A percentile compares a stretch with the other conserved stretches of the same genome.
Conservation (phyloP, 2,113 vertebrate species). For the Aegotheles bennettii region DNA sequence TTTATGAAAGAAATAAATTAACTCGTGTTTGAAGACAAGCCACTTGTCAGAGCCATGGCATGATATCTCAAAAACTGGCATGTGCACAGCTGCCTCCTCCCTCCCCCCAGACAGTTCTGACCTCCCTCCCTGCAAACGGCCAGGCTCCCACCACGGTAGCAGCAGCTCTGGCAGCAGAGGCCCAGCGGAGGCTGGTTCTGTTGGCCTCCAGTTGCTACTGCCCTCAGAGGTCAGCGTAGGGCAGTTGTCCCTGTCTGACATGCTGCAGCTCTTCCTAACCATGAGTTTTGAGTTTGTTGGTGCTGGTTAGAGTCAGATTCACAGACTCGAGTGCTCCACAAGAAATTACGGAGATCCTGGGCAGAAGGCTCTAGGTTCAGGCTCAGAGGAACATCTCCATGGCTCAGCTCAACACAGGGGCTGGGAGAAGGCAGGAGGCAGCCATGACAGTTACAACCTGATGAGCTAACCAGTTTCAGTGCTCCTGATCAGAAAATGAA, state of each 20-base stretch:
- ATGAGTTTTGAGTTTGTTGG: not conserved
- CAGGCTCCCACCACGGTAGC: fast-evolving
- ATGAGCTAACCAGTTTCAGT: not conserved
- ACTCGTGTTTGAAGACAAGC: not conserved
- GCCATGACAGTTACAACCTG: fast-evolving
- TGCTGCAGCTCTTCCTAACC: not conserved
- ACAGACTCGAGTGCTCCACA: fast-evolving
- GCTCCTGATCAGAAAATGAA: not conserved
- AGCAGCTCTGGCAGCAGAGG: not conserved
- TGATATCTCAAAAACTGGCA: not conserved
- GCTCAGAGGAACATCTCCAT: not conserved
- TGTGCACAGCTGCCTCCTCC: fast-evolving
- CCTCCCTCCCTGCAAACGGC: not conserved
- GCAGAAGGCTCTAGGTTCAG: not conserved
- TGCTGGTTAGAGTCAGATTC: not conserved
- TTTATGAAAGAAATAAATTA: not conserved
- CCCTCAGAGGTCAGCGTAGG: not conserved
- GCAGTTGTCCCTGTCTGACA: not conserved
- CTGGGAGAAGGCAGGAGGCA: not conserved
- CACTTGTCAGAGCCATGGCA: not conserved
- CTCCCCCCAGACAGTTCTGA: not conserved
- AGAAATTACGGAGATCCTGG: not conserved
- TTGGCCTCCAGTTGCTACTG: not conserved
- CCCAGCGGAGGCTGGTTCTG: fast-evolving
- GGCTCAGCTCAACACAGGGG: fast-evolving